Percentiles rank a stretch among this genome's conserved stretches.
These are phyloP conservation scores for Temnothorax ravouxi DNA, from an alignment of 2,888 invertebrate species.

Conservation along the genomic window DNA sequence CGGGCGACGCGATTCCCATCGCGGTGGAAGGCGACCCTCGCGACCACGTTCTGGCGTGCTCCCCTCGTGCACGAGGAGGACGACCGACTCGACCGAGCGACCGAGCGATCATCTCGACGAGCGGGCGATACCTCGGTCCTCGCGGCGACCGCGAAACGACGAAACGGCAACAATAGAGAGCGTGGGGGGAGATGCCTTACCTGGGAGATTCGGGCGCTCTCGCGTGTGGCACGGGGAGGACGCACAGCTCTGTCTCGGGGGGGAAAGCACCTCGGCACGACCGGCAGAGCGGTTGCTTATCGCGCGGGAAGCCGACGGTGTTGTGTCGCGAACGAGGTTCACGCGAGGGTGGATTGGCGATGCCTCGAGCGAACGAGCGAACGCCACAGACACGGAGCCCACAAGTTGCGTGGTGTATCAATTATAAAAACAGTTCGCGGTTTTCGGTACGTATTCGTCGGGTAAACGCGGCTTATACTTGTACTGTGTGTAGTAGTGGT, in stretches of 20 bases:
- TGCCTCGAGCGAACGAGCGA: slow-evolving; percentile 62
- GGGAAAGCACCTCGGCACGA: slow-evolving; percentile 19
- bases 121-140: neutral
- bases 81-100: neutral
- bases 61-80: neutral
- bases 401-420: slow-evolving; percentile 74
- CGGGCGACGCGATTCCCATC: neutral
- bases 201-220: slow-evolving; percentile 14
- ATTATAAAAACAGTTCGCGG: slow-evolving; percentile 81
- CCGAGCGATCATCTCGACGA: neutral
- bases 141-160: no score
- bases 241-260: slow-evolving; percentile 22
- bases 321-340: slow-evolving; percentile 61
- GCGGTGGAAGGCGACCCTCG: no score
- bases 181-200: slow-evolving; percentile 1
- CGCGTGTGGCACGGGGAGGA: slow-evolving; percentile 25
- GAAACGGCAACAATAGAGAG: no score
- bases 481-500: slow-evolving; percentile 4
- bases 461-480: slow-evolving; percentile 36
- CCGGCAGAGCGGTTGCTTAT: slow-evolving; percentile 35
- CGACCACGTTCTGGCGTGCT: neutral
- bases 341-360: slow-evolving; percentile 59
- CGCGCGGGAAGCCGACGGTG: slow-evolving; percentile 65
- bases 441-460: neutral
- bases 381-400: slow-evolving; percentile 69